A percentile compares a stretch with the other conserved stretches of the same genome.
phyloP scores from a whole-genome alignment of 2,888 invertebrate species.

The Drosophila hamatofila region DNA sequence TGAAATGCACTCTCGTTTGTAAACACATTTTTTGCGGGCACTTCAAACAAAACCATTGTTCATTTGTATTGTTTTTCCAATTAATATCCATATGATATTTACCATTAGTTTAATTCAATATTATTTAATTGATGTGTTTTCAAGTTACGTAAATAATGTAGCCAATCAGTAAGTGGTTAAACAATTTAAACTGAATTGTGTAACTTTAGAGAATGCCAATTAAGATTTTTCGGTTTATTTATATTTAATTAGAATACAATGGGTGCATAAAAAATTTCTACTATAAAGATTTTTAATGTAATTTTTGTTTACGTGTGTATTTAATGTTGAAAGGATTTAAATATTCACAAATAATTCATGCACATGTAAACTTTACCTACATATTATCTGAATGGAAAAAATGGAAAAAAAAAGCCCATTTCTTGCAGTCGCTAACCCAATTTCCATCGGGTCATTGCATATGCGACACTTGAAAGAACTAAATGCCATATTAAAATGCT shows the following conservation, averaged over 20 bases:
- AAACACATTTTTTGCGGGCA: constrained; percentile 1
- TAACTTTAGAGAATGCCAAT: not conserved
- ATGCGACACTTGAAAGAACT: constrained; percentile 12
- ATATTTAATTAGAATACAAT: not conserved
- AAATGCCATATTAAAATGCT: constrained; percentile 3
- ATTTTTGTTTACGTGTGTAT: not conserved
- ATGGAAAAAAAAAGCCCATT: not conserved
- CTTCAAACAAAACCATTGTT: constrained; percentile 10
- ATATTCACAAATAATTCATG: constrained; percentile 1
- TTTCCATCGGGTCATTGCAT: constrained; percentile 12
- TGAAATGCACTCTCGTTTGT: not conserved
- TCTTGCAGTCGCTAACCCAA: not conserved
- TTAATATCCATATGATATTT: constrained; percentile 1
- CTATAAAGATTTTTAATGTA: not conserved
- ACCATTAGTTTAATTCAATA: not conserved
- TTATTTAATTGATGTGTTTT: not conserved
- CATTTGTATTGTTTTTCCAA: constrained; percentile 5
- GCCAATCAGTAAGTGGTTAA: not conserved
- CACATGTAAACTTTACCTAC: not conserved
- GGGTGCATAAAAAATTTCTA: not conserved
- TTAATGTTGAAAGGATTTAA: not conserved
- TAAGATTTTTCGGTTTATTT: not conserved
- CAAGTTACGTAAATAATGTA: not conserved
- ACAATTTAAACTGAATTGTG: not conserved
- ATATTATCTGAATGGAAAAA: not conserved